phyloP scores from a whole-genome alignment of 2,113 vertebrate species.

The Phainopepla nitens region DNA sequence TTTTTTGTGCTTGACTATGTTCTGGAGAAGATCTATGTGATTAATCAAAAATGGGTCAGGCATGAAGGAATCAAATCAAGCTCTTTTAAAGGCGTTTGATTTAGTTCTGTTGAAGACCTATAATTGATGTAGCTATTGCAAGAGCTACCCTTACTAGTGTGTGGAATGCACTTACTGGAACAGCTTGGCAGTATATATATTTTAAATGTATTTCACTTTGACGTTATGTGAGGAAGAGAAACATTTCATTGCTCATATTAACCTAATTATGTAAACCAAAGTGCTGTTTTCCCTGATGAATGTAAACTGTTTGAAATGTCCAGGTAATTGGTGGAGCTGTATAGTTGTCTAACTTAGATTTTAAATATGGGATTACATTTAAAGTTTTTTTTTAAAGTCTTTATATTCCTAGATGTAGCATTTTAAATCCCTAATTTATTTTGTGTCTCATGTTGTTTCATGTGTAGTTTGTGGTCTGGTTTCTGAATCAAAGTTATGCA shows the following conservation, averaged over 20 bases:
- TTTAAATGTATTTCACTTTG: constrained; percentile 24
- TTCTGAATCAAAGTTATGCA: not conserved
- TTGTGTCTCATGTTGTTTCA: not conserved
- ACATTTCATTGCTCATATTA: constrained; percentile 39
- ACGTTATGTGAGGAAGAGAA: constrained; percentile 22
- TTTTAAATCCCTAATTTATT: constrained; percentile 53
- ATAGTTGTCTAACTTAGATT: not conserved
- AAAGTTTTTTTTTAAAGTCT: not conserved
- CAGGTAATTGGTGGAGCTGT: constrained; percentile 33
- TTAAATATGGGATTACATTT: constrained; percentile 25
- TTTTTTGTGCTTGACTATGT: not conserved
- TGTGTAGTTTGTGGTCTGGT: not conserved
- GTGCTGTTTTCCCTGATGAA: constrained; percentile 49
- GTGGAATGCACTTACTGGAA: constrained; percentile 2
- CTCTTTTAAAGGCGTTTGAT: not conserved
- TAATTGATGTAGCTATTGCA: not conserved
- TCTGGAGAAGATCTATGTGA: constrained; percentile 14
- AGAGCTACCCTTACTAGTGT: not conserved
- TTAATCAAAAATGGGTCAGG: constrained; percentile 6
- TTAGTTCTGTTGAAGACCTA: not conserved
- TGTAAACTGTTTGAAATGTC: constrained; percentile 50
- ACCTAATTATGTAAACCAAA: constrained; percentile 53
- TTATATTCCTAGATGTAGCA: constrained; percentile 29
- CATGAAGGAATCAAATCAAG: constrained; percentile 26
- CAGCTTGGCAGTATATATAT: not conserved